These are phyloP conservation scores for Orbicella faveolata DNA, from an alignment of 64 coral and sea anemone species.

Conservation along the genomic window DNA sequence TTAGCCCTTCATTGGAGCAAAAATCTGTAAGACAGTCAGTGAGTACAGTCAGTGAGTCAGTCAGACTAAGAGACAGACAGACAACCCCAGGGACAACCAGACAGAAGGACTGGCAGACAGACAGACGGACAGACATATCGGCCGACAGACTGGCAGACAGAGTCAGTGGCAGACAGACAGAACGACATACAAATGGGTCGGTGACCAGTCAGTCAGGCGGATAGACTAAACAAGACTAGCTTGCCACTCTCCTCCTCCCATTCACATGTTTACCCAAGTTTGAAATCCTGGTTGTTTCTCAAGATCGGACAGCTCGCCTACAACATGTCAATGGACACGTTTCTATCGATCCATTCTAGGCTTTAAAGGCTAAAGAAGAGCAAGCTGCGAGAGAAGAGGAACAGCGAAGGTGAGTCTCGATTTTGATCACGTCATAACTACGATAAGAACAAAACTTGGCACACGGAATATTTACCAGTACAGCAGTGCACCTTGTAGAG, in stretches of 20 bases:
- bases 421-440: neutral
- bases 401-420: conserved; percentile 26
- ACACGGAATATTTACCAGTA: no score
- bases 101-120: neutral
- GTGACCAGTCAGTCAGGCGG: neutral
- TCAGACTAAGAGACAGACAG: no score
- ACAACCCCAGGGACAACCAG: no score
- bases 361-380: conserved; percentile 12
- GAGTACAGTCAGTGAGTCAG: no score
- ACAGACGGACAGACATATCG: neutral
- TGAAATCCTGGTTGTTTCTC: no score
- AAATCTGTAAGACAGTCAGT: no score
- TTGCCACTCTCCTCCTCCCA: neutral
- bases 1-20: no score
- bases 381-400: conserved; percentile 41
- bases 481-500: no score
- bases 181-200: neutral
- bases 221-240: neutral
- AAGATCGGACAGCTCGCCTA: no score
- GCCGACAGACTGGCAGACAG: neutral
- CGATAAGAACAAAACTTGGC: neutral
- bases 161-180: neutral
- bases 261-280: neutral
- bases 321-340: neutral
- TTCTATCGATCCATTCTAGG: neutral